These are phyloP conservation scores for Campoletis sonorensis DNA, from an alignment of 1,140 invertebrate genomes.

Conservation along the genomic window DNA sequence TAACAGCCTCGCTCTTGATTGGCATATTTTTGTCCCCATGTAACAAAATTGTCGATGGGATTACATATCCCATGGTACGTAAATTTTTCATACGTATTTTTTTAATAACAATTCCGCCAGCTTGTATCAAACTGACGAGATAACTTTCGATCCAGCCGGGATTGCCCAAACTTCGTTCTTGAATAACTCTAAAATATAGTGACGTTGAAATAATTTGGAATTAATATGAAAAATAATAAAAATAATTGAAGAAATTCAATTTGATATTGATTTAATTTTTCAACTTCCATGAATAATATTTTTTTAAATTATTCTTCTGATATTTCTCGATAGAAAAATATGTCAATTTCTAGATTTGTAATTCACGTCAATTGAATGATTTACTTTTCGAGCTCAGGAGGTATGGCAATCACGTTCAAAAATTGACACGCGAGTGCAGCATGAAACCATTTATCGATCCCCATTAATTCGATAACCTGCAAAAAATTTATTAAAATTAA, in stretches of 20 bases:
- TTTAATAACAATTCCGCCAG: constrained; percentile 72
- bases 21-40: constrained; percentile 61
- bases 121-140: constrained; percentile 78
- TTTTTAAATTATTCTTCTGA: neutral
- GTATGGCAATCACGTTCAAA: constrained; percentile 78
- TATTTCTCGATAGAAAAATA: neutral
- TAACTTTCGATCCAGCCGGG: constrained; percentile 83
- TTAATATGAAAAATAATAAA: neutral
- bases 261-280: no score
- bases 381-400: constrained; percentile 80
- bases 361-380: constrained; percentile 3
- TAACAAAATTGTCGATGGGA: constrained; percentile 70
- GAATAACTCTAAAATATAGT: constrained; percentile 73
- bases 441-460: constrained; percentile 78
- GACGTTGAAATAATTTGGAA: neutral
- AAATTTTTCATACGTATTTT: constrained; percentile 67
- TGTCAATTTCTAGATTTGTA: neutral
- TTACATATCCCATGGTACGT: constrained; percentile 69
- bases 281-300: neutral
- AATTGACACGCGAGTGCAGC: constrained; percentile 80
- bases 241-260: neutral
- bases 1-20: constrained; percentile 6
- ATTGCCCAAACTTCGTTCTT: constrained; percentile 79
- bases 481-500: constrained; percentile 14
- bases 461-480: constrained; percentile 64